phyloP scores from a whole-genome alignment of 1,140 invertebrate species.

The Listronotus oregonensis region DNA sequence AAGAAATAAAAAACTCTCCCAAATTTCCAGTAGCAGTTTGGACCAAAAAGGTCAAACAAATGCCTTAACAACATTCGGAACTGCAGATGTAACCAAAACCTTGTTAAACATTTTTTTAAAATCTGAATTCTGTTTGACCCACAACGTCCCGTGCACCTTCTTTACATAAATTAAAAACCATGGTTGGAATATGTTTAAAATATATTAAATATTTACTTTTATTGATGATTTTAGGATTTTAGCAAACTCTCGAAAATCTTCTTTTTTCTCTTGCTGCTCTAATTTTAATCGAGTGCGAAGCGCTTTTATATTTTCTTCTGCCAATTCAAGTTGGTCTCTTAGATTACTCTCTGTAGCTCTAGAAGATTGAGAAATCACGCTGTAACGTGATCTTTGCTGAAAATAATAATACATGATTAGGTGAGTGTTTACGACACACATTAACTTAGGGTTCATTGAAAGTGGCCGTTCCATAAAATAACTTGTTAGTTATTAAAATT shows the following conservation, averaged over 20 bases:
- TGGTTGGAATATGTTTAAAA: too few species aligned
- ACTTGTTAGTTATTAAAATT: too few species aligned
- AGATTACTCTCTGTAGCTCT: constrained; percentile 18
- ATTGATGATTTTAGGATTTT: constrained; percentile 38
- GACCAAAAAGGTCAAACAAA: too few species aligned
- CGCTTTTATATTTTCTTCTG: constrained; percentile 51
- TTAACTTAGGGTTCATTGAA: too few species aligned
- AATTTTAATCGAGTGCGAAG: constrained; percentile 48
- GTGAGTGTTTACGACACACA: too few species aligned
- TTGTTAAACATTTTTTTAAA: too few species aligned
- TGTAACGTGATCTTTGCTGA: constrained; percentile 17
- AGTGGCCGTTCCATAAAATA: too few species aligned
- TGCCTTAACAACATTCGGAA: too few species aligned
- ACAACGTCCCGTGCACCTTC: not conserved
- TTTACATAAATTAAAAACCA: too few species aligned
- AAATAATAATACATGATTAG: not conserved
- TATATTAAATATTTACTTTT: constrained; percentile 4
- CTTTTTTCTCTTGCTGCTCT: constrained; percentile 47
- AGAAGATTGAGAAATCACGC: not conserved
- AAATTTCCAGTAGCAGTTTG: too few species aligned
- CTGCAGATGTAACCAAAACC: too few species aligned
- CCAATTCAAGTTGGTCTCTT: constrained; percentile 48
- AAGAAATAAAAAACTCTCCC: too few species aligned
- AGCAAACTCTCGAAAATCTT: constrained; percentile 51
- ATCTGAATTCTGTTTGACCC: not conserved